Evolutionary conservation across 92 coral and sea anemone species (phyloP).

Genomic region (Palythoa grandiflora): DNA sequence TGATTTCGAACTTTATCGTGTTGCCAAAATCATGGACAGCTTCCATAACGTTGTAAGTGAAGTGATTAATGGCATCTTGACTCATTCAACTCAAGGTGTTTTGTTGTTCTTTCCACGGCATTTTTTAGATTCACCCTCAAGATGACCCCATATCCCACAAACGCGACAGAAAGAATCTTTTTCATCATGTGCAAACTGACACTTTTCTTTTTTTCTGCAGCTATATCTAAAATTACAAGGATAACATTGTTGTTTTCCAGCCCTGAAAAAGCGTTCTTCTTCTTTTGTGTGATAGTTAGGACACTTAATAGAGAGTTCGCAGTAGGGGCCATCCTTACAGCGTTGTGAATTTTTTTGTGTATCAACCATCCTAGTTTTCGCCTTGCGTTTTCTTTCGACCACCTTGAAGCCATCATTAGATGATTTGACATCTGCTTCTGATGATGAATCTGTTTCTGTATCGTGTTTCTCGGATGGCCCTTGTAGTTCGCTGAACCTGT

Average conservation of each 20-base stretch:
- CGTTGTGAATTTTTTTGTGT: slow-evolving; percentile 15
- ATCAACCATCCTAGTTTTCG: neutral
- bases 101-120: neutral
- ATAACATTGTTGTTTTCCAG: neutral
- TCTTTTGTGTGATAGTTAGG: slow-evolving; percentile 10
- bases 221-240: neutral
- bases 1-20: too few relatives aligned
- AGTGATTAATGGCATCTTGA: too few relatives aligned
- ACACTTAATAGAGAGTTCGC: slow-evolving; percentile 3
- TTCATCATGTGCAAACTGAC: slow-evolving; percentile 35
- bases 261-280: slow-evolving; percentile 38
- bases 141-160: slow-evolving; percentile 50
- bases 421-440: neutral
- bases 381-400: neutral
- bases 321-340: slow-evolving; percentile 14
- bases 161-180: slow-evolving; percentile 30
- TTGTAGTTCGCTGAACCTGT: neutral
- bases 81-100: too few relatives aligned
- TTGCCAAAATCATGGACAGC: too few relatives aligned
- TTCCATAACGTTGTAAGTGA: too few relatives aligned
- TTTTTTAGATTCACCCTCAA: neutral
- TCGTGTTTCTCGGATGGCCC: neutral
- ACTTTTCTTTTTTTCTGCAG: slow-evolving; percentile 18
- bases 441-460: neutral
- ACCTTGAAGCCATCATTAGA: neutral